phyloP scores from a whole-genome alignment of 2,797 vertebrate genomes.

The Syngnathus acus region DNA sequence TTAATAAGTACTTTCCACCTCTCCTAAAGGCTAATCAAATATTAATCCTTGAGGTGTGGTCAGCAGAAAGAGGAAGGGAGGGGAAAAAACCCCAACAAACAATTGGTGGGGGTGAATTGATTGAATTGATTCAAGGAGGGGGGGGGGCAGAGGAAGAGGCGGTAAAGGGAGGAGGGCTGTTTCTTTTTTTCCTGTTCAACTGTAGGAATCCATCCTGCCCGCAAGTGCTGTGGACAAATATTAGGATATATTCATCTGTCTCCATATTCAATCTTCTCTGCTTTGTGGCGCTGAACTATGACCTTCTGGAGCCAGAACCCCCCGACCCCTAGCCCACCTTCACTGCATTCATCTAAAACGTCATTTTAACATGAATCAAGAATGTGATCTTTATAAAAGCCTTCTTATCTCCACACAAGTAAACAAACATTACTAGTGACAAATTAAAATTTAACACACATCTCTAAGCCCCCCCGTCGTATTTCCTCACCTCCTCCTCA shows the following conservation, averaged over 20 bases:
- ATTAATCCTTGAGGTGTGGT: constrained; percentile 99
- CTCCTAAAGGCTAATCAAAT: constrained; percentile 99
- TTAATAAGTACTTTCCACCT: constrained; percentile 96
- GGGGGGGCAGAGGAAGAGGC: background rate
- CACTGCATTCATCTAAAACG: background rate
- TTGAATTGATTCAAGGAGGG: constrained; percentile 62
- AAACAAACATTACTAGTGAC: constrained; percentile 49
- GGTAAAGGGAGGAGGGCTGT: constrained; percentile 3
- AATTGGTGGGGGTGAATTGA: constrained; percentile 82
- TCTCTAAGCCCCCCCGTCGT: background rate
- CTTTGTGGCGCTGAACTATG: constrained; percentile 26
- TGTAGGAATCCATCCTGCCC: constrained; percentile 57
- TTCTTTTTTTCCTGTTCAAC: constrained; percentile 28
- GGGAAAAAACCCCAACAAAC: constrained; percentile 73
- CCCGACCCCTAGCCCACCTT: background rate
- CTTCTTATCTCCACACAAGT: constrained; percentile 3
- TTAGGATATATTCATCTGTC: constrained; percentile 57
- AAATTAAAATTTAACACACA: constrained; percentile 12
- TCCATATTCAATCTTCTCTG: constrained; percentile 28
- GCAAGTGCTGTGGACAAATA: constrained; percentile 53
- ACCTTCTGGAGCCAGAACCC: background rate
- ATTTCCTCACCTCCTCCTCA: background rate
- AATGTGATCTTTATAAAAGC: constrained; percentile 14
- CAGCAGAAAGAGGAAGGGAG: constrained; percentile 69
- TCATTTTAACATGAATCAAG: background rate